Conservation (phyloP, 35 echinoderm and acorn worm species). For the Heliocidaris tuberculata region DNA sequence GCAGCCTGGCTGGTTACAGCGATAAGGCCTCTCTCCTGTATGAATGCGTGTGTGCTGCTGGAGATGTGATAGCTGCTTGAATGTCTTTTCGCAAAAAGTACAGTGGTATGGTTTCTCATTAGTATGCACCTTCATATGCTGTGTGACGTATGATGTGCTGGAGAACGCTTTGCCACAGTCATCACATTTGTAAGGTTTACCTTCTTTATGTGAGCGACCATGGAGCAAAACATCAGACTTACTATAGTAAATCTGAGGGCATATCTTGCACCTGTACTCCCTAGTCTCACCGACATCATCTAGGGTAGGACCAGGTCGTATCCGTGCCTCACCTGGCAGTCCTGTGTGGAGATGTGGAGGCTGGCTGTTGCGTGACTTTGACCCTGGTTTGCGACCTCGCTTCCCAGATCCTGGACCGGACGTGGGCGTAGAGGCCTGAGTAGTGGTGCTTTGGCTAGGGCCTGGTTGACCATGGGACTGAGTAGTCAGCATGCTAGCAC, state of each 20-base stretch:
- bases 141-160: conserved; percentile 84
- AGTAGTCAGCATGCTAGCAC: conserved; percentile 13
- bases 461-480: conserved; percentile 31
- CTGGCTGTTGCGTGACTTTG: conserved; percentile 46
- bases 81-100: conserved; percentile 83
- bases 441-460: background rate
- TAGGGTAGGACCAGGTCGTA: conserved; percentile 11
- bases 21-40: conserved; percentile 88
- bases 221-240: conserved; percentile 89
- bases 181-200: conserved; percentile 90
- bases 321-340: background rate
- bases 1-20: conserved; percentile 78
- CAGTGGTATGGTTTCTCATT: conserved; percentile 95
- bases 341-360: background rate
- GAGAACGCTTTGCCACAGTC: conserved; percentile 89
- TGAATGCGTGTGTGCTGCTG: conserved; percentile 97
- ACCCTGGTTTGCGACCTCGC: conserved; percentile 37
- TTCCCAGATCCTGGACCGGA: background rate
- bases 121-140: conserved; percentile 92
- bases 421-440: background rate
- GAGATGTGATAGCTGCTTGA: conserved; percentile 94
- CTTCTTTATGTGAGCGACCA: conserved; percentile 83
- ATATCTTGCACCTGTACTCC: conserved; percentile 95
- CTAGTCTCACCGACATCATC: conserved; percentile 23
- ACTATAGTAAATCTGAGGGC: conserved; percentile 82